Evolutionary conservation across 2,888 invertebrate genomes (phyloP), one percentile per base, ranked within the genome.

Genomic region (Pilophorus perplexus): DNA sequence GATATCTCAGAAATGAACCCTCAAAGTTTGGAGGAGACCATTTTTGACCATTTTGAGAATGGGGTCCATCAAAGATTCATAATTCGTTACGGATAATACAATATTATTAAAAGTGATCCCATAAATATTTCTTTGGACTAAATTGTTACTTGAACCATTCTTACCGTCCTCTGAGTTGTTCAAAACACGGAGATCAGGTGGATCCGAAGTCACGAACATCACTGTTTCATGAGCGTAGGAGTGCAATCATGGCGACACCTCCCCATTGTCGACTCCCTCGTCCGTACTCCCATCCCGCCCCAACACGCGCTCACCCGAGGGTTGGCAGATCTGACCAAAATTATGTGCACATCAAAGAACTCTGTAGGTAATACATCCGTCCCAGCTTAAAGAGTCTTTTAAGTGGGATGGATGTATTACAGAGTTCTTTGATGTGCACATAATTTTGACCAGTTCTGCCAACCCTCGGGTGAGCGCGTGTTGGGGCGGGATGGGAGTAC

Each of bases 201-300:
- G n/a, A n/a, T n/a, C n/a, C n/a, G n/a, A n/a, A n/a, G n/a, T n/a
- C n/a, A n/a, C n/a, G n/a, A n/a, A n/a, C n/a, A n/a, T n/a, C n/a
- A n/a, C n/a, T 82, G 82, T 71, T 83, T 82, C 72, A 82, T 82
- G 82, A 80, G 80, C 71, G 80, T 82, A 18, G 82, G 82, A 6
- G 75, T 82, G 48, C 83, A 82, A 74, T 82, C 82, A 74, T 76
- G 82, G 42, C 77, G 81, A 27, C 81, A 80, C 42, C 81, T 83
- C 27, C 78, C 81, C 6, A 77, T 84, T 8, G 77, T 82, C 50
- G 77, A 78, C 71, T 82, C 79, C 73, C 83, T 84, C 73, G 75
- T 82, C 50, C 71, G 71, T 40, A 50, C 46, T 16, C 54, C 62
- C 27, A 44, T 68, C 10, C 66, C 69, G 22, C 68, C 70, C 28